phyloP scores from a whole-genome alignment of 2,888 invertebrate genomes.

The Norana najaformis region DNA sequence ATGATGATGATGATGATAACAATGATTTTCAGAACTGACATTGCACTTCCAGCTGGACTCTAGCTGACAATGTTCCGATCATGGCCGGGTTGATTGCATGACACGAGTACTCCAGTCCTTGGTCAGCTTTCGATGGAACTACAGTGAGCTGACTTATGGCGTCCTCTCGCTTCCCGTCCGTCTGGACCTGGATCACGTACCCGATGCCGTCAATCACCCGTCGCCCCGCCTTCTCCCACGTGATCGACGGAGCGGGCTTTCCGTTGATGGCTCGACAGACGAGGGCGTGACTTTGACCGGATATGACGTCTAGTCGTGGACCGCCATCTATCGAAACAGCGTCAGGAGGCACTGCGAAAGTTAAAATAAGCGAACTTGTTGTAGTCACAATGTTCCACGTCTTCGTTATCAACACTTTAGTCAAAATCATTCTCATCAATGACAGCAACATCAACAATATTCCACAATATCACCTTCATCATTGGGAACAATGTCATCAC shows the following conservation, averaged over 20 bases:
- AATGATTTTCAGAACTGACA: constrained; percentile 21
- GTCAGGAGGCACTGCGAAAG: constrained; percentile 77
- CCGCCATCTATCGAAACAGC: constrained; percentile 84
- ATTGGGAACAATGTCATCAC: background rate
- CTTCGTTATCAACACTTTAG: background rate
- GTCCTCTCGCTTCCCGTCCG: constrained; percentile 75
- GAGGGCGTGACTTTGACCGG: constrained; percentile 85
- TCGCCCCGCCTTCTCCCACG: constrained; percentile 47
- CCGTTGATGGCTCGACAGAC: constrained; percentile 89
- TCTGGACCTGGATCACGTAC: background rate
- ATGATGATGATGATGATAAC: too few relatives aligned
- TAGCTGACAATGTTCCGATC: background rate
- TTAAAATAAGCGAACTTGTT: background rate
- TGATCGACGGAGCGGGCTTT: constrained; percentile 86
- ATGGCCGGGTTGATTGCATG: constrained; percentile 28
- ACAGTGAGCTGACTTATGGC: constrained; percentile 82
- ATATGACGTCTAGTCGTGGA: constrained; percentile 73
- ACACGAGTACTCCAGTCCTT: constrained; percentile 70
- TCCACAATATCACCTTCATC: background rate
- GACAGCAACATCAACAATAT: background rate
- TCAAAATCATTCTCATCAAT: background rate
- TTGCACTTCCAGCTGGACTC: constrained; percentile 28
- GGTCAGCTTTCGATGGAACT: constrained; percentile 83
- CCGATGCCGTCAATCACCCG: constrained; percentile 10
- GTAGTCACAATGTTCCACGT: background rate